Evolutionary conservation across 92 coral and sea anemone genomes (phyloP).

Genomic region (Scolanthus callimorphus): DNA sequence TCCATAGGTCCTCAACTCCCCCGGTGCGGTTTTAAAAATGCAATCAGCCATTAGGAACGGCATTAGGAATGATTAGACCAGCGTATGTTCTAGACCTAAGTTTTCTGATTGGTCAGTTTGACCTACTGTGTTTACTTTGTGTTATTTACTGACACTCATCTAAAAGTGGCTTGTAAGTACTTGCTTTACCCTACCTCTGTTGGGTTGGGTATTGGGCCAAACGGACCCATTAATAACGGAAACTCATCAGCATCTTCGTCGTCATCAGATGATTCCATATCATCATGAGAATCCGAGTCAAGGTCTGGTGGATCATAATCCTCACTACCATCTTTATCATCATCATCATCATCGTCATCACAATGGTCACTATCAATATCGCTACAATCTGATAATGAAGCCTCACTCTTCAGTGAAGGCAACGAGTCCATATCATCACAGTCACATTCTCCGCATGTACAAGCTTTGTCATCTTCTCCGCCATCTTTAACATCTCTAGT

Average conservation of each 20-base stretch:
- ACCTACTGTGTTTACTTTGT: background rate
- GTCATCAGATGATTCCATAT: background rate
- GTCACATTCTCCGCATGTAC: background rate
- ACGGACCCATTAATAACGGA: background rate
- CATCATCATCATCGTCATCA: background rate
- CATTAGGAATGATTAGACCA: background rate
- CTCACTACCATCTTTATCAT: background rate
- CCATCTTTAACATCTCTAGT: too few species aligned
- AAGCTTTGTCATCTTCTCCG: background rate
- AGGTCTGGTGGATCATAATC: too few species aligned
- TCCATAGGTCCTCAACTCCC: too few species aligned
- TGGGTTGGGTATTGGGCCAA: background rate
- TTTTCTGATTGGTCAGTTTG: background rate
- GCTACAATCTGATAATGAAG: background rate
- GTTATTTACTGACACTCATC: background rate
- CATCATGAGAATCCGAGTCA: background rate
- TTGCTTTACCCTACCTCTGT: conserved; percentile 1
- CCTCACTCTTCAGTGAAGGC: background rate
- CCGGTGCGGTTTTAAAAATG: too few species aligned
- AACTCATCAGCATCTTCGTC: background rate
- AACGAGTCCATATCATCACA: background rate
- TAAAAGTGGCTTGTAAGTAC: too few species aligned
- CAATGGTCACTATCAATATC: background rate
- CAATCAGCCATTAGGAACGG: too few species aligned
- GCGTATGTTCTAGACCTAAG: too few species aligned